phyloP scores from a whole-genome alignment of 1,140 invertebrate genomes.

The Papilio helenus region DNA sequence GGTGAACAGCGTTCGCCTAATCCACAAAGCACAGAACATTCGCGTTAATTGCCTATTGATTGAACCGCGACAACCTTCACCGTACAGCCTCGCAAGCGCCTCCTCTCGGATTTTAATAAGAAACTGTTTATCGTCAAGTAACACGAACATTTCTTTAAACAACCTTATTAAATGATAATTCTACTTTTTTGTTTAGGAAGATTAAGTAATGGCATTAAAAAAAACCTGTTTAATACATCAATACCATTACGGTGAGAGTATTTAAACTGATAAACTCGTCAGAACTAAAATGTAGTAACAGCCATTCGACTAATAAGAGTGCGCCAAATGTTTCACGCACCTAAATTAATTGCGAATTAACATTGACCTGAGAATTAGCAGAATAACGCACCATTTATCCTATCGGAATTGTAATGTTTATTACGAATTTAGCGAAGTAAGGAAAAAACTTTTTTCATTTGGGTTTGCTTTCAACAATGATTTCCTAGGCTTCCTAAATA shows the following conservation, averaged over 20 bases:
- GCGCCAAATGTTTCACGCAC: background rate
- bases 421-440: background rate
- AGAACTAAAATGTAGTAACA: background rate
- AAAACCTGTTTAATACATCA: no score
- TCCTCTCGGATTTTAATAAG: background rate
- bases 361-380: conserved; percentile 5
- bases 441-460: background rate
- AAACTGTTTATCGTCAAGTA: background rate
- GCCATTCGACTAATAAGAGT: conserved; percentile 1
- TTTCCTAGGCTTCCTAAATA: no score
- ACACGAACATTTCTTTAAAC: background rate
- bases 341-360: background rate
- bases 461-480: background rate
- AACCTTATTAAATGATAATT: no score
- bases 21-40: conserved; percentile 36
- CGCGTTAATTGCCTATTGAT: conserved; percentile 43
- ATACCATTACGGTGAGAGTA: no score
- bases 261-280: no score
- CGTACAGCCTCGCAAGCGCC: background rate
- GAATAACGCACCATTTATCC: background rate
- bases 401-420: background rate
- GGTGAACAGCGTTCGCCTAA: conserved; percentile 15
- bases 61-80: conserved; percentile 27
- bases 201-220: no score
- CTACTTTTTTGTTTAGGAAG: no score